These are phyloP conservation scores for Elachura formosa DNA, from an alignment of 2,113 vertebrate genomes.

Conservation along the genomic window DNA sequence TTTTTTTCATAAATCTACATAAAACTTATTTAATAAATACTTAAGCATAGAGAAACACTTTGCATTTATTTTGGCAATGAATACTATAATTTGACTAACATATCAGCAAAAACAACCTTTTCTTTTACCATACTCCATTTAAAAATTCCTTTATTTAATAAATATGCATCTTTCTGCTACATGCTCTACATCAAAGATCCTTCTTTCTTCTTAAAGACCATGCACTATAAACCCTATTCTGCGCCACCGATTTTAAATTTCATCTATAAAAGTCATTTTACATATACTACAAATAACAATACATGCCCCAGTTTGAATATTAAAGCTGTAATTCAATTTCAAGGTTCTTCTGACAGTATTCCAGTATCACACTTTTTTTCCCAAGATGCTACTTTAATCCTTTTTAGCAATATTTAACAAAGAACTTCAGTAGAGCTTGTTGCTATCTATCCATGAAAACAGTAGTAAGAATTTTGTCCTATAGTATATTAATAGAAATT, in stretches of 20 bases:
- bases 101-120: background rate
- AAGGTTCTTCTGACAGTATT: conserved; percentile 61
- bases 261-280: conserved; percentile 63
- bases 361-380: background rate
- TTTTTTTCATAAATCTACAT: background rate
- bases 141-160: conserved; percentile 51
- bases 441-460: background rate
- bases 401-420: background rate
- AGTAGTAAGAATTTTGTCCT: background rate
- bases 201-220: conserved; percentile 22
- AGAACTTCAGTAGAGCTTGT: background rate
- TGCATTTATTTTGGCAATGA: background rate
- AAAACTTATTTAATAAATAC: background rate
- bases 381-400: background rate
- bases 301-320: conserved; percentile 41
- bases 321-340: conserved; percentile 59
- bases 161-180: conserved; percentile 32
- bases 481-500: background rate
- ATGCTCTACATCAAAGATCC: conserved; percentile 16
- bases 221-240: conserved; percentile 63
- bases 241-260: conserved; percentile 58
- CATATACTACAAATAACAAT: conserved; percentile 61
- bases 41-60: background rate
- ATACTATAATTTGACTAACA: background rate
- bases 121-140: background rate